Conservation (phyloP, 2,113 vertebrate genomes). For the Notiomystis cincta region DNA sequence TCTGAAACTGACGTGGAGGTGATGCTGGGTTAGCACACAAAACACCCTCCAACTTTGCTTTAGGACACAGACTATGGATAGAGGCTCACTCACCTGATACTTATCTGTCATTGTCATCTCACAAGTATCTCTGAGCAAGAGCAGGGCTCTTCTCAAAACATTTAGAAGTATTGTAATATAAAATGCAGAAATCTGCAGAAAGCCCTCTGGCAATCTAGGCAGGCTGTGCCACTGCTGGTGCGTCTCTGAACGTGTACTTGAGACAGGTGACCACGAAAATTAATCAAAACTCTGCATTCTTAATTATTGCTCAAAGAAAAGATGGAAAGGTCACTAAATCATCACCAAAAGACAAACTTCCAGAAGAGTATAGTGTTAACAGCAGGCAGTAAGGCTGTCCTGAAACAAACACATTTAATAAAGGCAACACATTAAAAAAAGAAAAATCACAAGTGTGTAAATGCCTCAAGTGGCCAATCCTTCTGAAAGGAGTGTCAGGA, state of each 20-base stretch:
- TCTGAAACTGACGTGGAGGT: background rate
- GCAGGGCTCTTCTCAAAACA: background rate
- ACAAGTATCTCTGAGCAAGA: background rate
- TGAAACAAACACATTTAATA: constrained; percentile 33
- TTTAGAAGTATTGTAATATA: background rate
- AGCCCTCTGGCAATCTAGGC: background rate
- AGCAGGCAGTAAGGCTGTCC: background rate
- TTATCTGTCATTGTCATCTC: background rate
- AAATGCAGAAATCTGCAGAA: background rate
- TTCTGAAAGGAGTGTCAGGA: background rate
- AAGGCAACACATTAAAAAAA: constrained; percentile 15
- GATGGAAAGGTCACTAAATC: background rate
- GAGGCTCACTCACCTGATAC: background rate
- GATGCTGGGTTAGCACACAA: background rate
- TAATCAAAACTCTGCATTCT: background rate
- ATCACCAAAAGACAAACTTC: background rate
- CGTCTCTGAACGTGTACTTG: background rate
- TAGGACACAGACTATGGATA: background rate
- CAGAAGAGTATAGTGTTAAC: background rate
- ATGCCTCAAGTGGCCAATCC: background rate
- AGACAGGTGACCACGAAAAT: background rate
- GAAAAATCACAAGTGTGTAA: background rate
- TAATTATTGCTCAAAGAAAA: constrained; percentile 12
- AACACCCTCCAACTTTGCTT: background rate
- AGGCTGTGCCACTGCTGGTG: background rate